Base-by-base conservation (phyloP, 2,888 invertebrate genomes). In the Tanaodytes sp. region DNA sequence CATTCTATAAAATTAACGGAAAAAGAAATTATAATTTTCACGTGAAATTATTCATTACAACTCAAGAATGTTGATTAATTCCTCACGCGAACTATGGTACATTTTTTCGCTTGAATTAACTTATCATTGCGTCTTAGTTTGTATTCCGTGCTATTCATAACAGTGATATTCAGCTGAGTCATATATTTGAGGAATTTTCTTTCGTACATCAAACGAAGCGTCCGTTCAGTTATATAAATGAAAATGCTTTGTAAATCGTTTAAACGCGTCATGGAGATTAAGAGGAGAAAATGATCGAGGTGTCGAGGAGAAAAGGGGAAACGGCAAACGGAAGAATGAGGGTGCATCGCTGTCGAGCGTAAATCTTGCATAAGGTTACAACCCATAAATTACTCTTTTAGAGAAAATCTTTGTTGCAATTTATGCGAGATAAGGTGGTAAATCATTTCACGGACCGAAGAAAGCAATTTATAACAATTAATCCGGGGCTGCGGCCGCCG, bases 401-500 rank as follows among this genome's bases (percentile, higher is more conserved):
- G 79, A 80, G 79, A 79, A 81, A 82, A 82, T 82, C 82, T 81
- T 80, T 81, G 81, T 81, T 80, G 80, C 80, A 80, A 82, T 82
- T 82, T 83, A 83, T 82, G 79, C 80, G 77, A 73, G 73, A 71
- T 72, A 57, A 58, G 72, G 73, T 77, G 77, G 78, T 84, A 81
- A 84, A 83, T 84, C 83, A 83, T 84, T 79, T 78, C 75, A 75
- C 77, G 74, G 79, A 76, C 79, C 80, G 78, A 82, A 82, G 78
- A 76, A 77, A 73, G 81, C 82, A 82, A 83, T 84, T 83, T 82
- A 83, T 83, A 84, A 83, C 82, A 82, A 84, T 84, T 84, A 84
- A 79, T 75, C 73, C 63, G 33, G 42, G 52, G 31, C 61, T 31
- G 62, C 51, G 31, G 37, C 54, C 36, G 68, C 52, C 42, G 42